Conservation (phyloP, 2,888 invertebrate genomes). For the Gortyna flavago region DNA sequence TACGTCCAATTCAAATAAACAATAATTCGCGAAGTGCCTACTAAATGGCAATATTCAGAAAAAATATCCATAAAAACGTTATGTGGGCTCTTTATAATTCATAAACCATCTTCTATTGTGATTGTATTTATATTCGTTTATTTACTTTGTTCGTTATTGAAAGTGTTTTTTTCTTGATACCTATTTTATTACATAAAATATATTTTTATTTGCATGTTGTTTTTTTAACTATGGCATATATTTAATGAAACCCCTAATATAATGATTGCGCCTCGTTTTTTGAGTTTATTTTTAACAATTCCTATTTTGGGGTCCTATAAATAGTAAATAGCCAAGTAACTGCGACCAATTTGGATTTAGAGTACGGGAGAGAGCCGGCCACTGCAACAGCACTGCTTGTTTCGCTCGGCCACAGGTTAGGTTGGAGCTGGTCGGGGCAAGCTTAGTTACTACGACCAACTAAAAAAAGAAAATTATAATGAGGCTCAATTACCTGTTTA, state of each 20-base stretch:
- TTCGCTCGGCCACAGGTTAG: too few relatives aligned
- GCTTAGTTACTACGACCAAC: neutral
- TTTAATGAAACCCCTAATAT: neutral
- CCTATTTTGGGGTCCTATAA: neutral
- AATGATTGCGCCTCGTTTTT: neutral
- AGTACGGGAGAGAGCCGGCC: too few relatives aligned
- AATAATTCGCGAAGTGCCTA: neutral
- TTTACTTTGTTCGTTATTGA: conserved; percentile 13
- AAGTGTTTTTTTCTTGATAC: neutral
- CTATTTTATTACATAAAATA: neutral
- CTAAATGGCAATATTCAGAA: neutral
- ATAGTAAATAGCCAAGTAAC: neutral
- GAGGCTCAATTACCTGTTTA: neutral
- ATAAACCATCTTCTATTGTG: conserved; percentile 23
- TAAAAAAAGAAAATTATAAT: neutral
- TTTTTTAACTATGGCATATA: neutral
- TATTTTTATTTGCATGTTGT: neutral
- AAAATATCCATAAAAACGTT: conserved; percentile 1
- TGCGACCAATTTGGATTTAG: neutral
- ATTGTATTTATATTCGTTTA: conserved; percentile 12
- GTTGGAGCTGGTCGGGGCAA: neutral
- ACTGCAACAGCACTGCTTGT: neutral
- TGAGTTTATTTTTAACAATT: neutral
- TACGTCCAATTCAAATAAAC: neutral
- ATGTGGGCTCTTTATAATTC: conserved; percentile 9